Evolutionary conservation across 92 coral and sea anemone genomes (phyloP).

Genomic region (Zoanthus solanderi): DNA sequence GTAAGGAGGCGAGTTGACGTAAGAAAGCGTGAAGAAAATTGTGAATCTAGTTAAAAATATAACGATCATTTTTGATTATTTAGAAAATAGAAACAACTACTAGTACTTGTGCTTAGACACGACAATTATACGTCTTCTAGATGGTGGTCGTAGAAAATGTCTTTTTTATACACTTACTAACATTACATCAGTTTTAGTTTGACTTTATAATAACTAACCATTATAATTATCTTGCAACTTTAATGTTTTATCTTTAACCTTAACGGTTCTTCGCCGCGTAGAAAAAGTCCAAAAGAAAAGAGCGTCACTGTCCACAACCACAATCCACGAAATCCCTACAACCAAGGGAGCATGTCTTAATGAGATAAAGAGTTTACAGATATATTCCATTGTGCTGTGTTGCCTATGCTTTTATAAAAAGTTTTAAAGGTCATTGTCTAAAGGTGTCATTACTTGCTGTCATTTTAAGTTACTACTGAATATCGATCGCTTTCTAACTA

Average conservation of each 20-base stretch:
- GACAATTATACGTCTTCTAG: slow-evolving; percentile 3
- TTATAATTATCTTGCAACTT: slow-evolving; percentile 57
- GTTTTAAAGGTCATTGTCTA: background rate
- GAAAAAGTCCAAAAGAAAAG: slow-evolving; percentile 58
- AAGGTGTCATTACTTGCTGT: background rate
- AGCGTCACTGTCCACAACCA: slow-evolving; percentile 13
- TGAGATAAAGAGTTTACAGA: background rate
- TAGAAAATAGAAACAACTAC: slow-evolving; percentile 41
- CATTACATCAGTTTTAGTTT: slow-evolving; percentile 7
- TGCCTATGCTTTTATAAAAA: background rate
- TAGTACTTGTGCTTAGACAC: background rate
- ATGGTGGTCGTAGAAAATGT: background rate
- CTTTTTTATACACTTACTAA: background rate
- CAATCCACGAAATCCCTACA: too few relatives aligned
- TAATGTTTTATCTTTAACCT: slow-evolving; percentile 47
- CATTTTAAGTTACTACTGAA: background rate
- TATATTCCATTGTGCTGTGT: background rate
- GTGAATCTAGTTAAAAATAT: slow-evolving; percentile 5
- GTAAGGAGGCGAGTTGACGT: too few relatives aligned
- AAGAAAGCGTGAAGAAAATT: background rate
- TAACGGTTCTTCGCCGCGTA: slow-evolving; percentile 45
- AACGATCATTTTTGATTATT: slow-evolving; percentile 1
- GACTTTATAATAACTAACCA: slow-evolving; percentile 31
- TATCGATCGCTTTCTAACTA: background rate
- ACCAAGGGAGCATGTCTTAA: background rate